Percentiles rank a stretch among this genome's conserved stretches.
phyloP scores from a whole-genome alignment of 2,113 vertebrate genomes.

The Vulpes vulpes region DNA sequence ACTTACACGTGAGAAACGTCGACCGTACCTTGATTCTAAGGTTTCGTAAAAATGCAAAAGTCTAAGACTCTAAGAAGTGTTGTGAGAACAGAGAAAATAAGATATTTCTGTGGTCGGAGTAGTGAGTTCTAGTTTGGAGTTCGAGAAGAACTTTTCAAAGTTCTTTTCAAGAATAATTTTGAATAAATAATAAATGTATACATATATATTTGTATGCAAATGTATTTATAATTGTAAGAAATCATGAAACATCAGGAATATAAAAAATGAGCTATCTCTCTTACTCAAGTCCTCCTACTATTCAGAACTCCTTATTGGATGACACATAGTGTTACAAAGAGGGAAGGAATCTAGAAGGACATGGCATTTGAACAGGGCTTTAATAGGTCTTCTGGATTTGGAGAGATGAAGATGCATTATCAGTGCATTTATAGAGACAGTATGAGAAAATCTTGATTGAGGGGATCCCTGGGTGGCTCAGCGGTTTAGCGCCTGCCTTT shows the following conservation, averaged over 20 bases:
- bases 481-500: too few species aligned
- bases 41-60: neutral
- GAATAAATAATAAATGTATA: neutral
- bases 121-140: neutral
- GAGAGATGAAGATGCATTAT: neutral
- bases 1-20: neutral
- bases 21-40: neutral
- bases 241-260: neutral
- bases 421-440: neutral
- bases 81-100: neutral
- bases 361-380: fast-evolving
- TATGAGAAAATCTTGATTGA: neutral
- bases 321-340: neutral
- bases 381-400: neutral
- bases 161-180: neutral
- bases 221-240: neutral
- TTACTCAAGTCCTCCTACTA: neutral
- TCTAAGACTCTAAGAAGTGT: neutral
- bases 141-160: neutral
- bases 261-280: neutral
- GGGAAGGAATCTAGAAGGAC: neutral
- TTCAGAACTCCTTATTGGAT: neutral
- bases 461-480: too few species aligned
- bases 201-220: neutral
- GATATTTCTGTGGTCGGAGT: neutral